phyloP scores from a whole-genome alignment of 2,113 vertebrate species.

The Tamias sibiricus region DNA sequence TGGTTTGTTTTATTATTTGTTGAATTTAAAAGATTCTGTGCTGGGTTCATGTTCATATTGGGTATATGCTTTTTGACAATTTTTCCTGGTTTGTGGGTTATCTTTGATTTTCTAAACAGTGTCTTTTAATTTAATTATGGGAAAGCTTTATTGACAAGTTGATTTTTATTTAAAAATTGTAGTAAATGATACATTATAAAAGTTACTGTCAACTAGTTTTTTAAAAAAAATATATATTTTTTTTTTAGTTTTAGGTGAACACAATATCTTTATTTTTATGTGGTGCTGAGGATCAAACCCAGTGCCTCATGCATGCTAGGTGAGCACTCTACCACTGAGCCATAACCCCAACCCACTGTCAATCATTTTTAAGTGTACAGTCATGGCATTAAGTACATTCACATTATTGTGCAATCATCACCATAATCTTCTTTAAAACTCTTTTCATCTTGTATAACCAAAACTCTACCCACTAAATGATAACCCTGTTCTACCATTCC shows the following conservation, averaged over 20 bases:
- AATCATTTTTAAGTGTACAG: background rate
- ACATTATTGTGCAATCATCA: background rate
- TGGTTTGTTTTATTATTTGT: background rate
- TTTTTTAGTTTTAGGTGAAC: too few relatives aligned
- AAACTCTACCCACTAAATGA: background rate
- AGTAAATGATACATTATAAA: background rate
- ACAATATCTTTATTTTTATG: too few relatives aligned
- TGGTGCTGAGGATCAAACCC: too few relatives aligned
- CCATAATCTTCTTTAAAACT: background rate
- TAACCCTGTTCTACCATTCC: background rate
- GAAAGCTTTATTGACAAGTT: background rate
- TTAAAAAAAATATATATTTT: too few relatives aligned
- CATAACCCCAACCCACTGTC: too few relatives aligned
- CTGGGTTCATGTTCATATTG: background rate
- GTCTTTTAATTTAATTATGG: background rate
- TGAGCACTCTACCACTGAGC: too few relatives aligned
- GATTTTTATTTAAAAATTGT: background rate
- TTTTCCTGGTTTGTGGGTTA: background rate
- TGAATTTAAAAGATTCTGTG: background rate
- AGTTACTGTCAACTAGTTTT: background rate
- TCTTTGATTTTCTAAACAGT: background rate
- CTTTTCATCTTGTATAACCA: background rate
- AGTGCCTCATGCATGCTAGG: too few relatives aligned
- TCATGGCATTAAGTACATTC: background rate
- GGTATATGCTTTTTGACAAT: background rate